These are phyloP conservation scores for Laothoe populi DNA, from an alignment of 2,888 invertebrate genomes.

Conservation along the genomic window DNA sequence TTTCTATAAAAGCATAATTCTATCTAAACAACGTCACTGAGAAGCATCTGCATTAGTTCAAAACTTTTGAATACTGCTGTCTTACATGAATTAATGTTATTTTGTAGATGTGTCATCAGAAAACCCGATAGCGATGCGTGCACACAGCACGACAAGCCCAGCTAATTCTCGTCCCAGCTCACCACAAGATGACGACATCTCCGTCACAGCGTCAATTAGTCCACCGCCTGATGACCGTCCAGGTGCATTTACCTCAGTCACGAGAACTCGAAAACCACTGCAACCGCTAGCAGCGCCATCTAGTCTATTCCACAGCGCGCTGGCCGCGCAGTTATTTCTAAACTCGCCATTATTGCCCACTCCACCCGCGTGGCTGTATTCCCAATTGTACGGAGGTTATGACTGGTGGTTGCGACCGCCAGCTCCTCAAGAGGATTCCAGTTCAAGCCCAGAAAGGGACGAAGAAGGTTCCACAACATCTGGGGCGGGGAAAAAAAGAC, in stretches of 20 bases:
- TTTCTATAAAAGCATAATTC: too few relatives aligned
- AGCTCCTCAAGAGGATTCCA: slow-evolving; percentile 71
- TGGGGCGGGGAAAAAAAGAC: slow-evolving; percentile 77
- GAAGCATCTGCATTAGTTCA: too few relatives aligned
- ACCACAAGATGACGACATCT: slow-evolving; percentile 86
- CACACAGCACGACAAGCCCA: slow-evolving; percentile 90
- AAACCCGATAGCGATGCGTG: slow-evolving; percentile 79
- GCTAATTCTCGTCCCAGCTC: slow-evolving; percentile 86
- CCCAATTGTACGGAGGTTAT: slow-evolving; percentile 89
- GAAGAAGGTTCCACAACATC: slow-evolving; percentile 69
- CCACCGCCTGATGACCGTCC: slow-evolving; percentile 82
- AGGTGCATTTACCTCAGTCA: slow-evolving; percentile 82
- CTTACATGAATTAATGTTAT: slow-evolving; percentile 23
- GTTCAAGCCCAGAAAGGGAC: slow-evolving; percentile 75
- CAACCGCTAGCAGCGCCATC: slow-evolving; percentile 79
- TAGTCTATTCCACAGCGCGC: slow-evolving; percentile 75
- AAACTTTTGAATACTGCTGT: not conserved
- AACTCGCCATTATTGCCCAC: slow-evolving; percentile 90
- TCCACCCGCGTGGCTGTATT: slow-evolving; percentile 91
- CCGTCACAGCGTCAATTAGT: slow-evolving; percentile 85
- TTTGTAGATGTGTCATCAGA: slow-evolving; percentile 71
- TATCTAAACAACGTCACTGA: too few relatives aligned
- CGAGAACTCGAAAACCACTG: slow-evolving; percentile 72
- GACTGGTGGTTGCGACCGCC: slow-evolving; percentile 88
- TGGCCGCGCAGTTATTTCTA: slow-evolving; percentile 89